These are phyloP conservation scores for Hetaerina americana DNA, from an alignment of 1,140 invertebrate species.

Conservation along the genomic window DNA sequence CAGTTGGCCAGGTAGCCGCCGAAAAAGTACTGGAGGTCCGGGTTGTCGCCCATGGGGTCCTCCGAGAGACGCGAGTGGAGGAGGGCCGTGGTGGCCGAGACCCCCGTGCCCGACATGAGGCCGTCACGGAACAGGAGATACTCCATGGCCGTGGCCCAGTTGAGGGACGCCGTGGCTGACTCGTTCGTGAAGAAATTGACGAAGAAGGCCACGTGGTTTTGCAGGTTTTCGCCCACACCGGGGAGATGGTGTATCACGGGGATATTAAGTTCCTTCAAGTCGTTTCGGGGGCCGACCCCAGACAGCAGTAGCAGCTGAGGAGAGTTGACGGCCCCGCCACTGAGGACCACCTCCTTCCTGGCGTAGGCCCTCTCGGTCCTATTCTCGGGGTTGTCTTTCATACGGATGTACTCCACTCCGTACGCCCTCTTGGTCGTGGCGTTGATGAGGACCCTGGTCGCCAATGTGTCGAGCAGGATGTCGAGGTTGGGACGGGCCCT, in stretches of 20 bases:
- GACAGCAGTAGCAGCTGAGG: slow-evolving; percentile 73
- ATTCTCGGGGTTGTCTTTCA: slow-evolving; percentile 9
- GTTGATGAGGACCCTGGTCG: slow-evolving; percentile 57
- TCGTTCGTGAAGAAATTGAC: slow-evolving; percentile 68
- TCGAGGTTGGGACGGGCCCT: slow-evolving; percentile 58
- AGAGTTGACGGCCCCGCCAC: slow-evolving; percentile 58
- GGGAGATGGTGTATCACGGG: slow-evolving; percentile 58
- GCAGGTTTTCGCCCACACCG: slow-evolving; percentile 75
- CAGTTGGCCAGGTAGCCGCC: slow-evolving; percentile 64
- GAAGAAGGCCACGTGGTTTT: slow-evolving; percentile 71
- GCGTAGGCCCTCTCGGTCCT: slow-evolving; percentile 27
- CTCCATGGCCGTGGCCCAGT: slow-evolving; percentile 80
- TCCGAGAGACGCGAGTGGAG: slow-evolving; percentile 62
- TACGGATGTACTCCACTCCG: slow-evolving; percentile 48
- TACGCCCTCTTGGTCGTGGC: slow-evolving; percentile 47
- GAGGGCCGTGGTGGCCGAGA: slow-evolving; percentile 71
- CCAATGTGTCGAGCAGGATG: slow-evolving; percentile 61
- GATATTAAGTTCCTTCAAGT: slow-evolving; percentile 46
- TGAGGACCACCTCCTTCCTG: slow-evolving; percentile 51
- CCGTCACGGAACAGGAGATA: slow-evolving; percentile 71
- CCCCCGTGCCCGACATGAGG: slow-evolving; percentile 67
- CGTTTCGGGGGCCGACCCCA: slow-evolving; percentile 63
- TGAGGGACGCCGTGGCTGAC: slow-evolving; percentile 62
- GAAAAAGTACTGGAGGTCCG: slow-evolving; percentile 69
- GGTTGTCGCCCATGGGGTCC: slow-evolving; percentile 56